Percentiles rank a stretch among this genome's conserved stretches.
These are phyloP conservation scores for Diloba caeruleocephala DNA, from an alignment of 2,888 invertebrate genomes.

Conservation along the genomic window DNA sequence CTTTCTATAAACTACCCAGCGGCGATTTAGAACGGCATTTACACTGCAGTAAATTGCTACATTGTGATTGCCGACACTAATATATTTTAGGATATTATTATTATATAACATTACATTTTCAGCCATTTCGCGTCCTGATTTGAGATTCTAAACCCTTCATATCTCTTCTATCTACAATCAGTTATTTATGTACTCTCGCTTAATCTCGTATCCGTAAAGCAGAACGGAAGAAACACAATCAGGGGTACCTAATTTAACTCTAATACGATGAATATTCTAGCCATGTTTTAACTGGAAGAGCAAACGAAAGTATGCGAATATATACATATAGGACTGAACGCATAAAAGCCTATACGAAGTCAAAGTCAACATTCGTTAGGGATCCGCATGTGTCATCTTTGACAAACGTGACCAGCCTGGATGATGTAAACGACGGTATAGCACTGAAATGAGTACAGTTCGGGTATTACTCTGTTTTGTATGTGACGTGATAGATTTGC, in stretches of 20 bases:
- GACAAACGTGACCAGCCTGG: conserved; percentile 76
- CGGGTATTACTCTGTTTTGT: conserved; percentile 3
- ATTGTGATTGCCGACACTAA: no score
- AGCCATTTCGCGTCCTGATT: no score
- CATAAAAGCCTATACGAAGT: conserved; percentile 55
- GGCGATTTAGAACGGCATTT: no score
- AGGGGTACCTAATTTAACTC: conserved; percentile 21
- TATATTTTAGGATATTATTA: no score
- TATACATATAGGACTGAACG: conserved; percentile 36
- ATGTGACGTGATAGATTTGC: conserved; percentile 2
- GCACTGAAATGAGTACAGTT: conserved; percentile 33
- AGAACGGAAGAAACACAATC: conserved; percentile 38
- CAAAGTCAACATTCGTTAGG: conserved; percentile 83
- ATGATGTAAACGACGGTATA: conserved; percentile 43
- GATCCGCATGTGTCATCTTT: conserved; percentile 76
- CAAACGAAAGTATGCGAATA: conserved; percentile 53
- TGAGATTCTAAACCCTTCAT: no score
- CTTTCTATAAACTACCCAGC: no score
- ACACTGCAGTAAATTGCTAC: no score
- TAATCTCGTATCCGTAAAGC: conserved; percentile 26
- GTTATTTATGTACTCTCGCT: conserved; percentile 13
- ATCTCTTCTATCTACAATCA: not conserved
- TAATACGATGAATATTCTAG: conserved; percentile 39
- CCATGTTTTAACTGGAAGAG: conserved; percentile 23
- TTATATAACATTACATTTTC: no score